These are phyloP conservation scores for Dryadula phaetusa DNA, from an alignment of 2,888 invertebrate genomes.

Conservation along the genomic window DNA sequence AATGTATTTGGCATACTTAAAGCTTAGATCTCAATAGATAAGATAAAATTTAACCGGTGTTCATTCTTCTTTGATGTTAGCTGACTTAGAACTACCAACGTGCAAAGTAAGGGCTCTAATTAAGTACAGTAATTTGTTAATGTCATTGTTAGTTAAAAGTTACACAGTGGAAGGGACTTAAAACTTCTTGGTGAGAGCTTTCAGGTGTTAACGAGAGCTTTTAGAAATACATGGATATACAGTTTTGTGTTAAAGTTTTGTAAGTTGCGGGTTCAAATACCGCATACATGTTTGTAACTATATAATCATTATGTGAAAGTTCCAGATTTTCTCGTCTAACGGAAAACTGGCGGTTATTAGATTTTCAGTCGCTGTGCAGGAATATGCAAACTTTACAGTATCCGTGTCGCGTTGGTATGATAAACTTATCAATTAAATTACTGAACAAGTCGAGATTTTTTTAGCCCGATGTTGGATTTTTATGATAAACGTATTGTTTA, in stretches of 20 bases:
- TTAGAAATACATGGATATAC: not conserved
- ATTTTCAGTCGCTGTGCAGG: not conserved
- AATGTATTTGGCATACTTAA: too few relatives aligned
- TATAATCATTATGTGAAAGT: not conserved
- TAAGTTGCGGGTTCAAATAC: conserved; percentile 2
- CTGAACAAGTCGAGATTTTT: too few relatives aligned
- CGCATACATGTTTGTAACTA: not conserved
- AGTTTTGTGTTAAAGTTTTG: conserved; percentile 1
- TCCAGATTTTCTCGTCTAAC: not conserved
- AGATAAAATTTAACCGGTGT: not conserved
- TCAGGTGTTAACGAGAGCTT: conserved; percentile 25
- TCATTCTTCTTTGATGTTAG: conserved; percentile 9
- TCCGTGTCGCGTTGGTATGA: not conserved
- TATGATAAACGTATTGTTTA: too few relatives aligned
- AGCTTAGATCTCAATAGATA: not conserved
- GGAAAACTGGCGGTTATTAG: not conserved
- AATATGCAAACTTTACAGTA: not conserved
- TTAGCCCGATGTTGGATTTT: too few relatives aligned
- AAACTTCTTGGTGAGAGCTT: conserved; percentile 21
- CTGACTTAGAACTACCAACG: not conserved
- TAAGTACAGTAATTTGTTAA: conserved; percentile 19
- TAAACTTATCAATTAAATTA: not conserved
- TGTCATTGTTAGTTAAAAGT: conserved; percentile 29
- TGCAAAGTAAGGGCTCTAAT: conserved; percentile 19
- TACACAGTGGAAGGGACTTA: conserved; percentile 17